A percentile compares a stretch with the other conserved stretches of the same genome.
Evolutionary conservation across 2,797 vertebrate genomes (phyloP).

Genomic region (Ptychobarbus kaznakovi): DNA sequence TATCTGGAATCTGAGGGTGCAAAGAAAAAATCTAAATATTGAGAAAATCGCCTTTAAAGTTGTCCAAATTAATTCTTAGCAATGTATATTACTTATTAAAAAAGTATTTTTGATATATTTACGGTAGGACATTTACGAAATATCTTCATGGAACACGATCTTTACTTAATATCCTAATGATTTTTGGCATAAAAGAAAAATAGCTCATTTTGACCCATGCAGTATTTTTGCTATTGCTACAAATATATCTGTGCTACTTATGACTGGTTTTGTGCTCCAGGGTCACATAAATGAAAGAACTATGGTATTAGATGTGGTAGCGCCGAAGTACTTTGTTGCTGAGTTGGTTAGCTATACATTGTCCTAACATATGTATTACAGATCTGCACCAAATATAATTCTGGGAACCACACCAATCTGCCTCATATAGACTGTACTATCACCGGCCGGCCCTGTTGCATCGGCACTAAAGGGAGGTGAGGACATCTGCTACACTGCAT

Average conservation of each 20-base stretch:
- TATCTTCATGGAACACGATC: not conserved
- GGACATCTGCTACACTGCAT: slow-evolving; percentile 77
- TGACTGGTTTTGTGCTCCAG: too few relatives aligned
- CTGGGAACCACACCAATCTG: slow-evolving; percentile 95
- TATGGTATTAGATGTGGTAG: not conserved
- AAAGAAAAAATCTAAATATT: not conserved
- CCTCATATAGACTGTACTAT: slow-evolving; percentile 96
- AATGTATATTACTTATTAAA: too few relatives aligned
- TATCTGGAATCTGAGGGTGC: not conserved
- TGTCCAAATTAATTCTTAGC: not conserved
- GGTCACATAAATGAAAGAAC: not conserved
- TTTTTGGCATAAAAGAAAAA: not conserved
- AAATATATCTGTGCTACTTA: too few relatives aligned
- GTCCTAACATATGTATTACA: slow-evolving; percentile 57
- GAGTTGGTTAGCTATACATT: not conserved
- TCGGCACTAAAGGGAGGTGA: slow-evolving; percentile 97
- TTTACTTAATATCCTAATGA: not conserved
- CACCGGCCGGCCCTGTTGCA: slow-evolving; percentile 96
- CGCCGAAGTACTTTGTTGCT: not conserved
- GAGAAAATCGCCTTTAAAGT: not conserved
- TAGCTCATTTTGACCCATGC: not conserved
- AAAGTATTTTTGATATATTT: not conserved
- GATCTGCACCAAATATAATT: slow-evolving; percentile 93
- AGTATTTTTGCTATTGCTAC: too few relatives aligned
- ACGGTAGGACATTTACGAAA: not conserved